phyloP scores from a whole-genome alignment of 1,140 invertebrate species.

The Anagrus nilaparvatae region DNA sequence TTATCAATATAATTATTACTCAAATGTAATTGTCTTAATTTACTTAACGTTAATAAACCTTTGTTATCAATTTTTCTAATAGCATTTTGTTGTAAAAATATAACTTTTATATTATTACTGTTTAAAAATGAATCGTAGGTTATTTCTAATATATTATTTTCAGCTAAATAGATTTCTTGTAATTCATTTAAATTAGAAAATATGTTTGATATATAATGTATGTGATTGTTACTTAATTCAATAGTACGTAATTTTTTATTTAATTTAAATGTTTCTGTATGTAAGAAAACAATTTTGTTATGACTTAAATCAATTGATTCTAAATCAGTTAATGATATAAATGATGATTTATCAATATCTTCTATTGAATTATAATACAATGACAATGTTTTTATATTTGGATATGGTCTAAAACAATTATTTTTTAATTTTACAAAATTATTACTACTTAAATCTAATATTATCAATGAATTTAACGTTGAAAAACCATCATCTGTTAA shows the following conservation, averaged over 20 bases:
- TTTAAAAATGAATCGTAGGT: conserved; percentile 71
- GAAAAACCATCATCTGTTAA: conserved; percentile 63
- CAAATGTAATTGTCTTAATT: conserved; percentile 73
- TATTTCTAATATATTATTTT: conserved; percentile 83
- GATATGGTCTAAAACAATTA: conserved; percentile 69
- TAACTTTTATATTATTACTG: conserved; percentile 62
- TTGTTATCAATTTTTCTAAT: conserved; percentile 64
- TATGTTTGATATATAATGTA: conserved; percentile 71
- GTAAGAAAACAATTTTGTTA: conserved; percentile 70
- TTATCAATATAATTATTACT: conserved; percentile 76
- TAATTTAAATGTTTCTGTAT: conserved; percentile 58
- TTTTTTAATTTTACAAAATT: conserved; percentile 63
- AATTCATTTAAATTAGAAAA: conserved; percentile 70
- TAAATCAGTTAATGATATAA: conserved; percentile 58
- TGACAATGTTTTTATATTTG: conserved; percentile 65
- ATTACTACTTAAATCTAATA: conserved; percentile 79
- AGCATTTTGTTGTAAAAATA: conserved; percentile 81
- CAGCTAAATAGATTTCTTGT: conserved; percentile 72
- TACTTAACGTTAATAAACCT: conserved; percentile 59
- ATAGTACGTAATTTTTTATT: conserved; percentile 69
- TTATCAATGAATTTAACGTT: conserved; percentile 57
- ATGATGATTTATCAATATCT: conserved; percentile 64
- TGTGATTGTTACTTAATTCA: conserved; percentile 80
- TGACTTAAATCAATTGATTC: conserved; percentile 80
- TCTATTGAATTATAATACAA: conserved; percentile 77